Conservation (phyloP, 2,888 invertebrate genomes). For the Cerastis rubricosa region DNA sequence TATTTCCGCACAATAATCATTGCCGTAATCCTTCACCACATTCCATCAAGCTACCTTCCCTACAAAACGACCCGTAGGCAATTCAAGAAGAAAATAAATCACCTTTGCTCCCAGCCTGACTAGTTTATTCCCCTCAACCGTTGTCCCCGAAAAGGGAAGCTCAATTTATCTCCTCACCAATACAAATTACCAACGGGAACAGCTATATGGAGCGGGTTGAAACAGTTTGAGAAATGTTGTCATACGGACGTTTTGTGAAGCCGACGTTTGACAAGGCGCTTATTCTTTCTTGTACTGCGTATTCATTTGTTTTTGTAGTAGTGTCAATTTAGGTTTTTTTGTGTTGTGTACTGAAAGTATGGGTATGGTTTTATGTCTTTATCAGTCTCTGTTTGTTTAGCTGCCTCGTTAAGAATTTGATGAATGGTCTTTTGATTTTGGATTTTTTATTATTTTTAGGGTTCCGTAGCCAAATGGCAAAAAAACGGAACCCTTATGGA, state of each 20-base stretch:
- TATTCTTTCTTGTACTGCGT: constrained; percentile 44
- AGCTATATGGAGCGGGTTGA: constrained; percentile 51
- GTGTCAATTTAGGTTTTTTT: not conserved
- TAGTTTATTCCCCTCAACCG: constrained; percentile 65
- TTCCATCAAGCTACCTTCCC: constrained; percentile 38
- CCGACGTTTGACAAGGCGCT: constrained; percentile 51
- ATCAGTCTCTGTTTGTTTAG: not conserved
- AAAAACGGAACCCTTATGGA: too few species aligned
- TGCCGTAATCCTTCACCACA: constrained; percentile 45
- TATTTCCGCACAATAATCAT: constrained; percentile 40
- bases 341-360: not conserved
- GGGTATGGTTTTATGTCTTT: not conserved
- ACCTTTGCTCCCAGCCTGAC: constrained; percentile 58
- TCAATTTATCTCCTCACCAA: constrained; percentile 67
- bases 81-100: constrained; percentile 66
- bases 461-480: too few species aligned
- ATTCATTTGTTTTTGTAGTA: constrained; percentile 33
- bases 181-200: constrained; percentile 67
- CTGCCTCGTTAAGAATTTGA: not conserved
- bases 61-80: constrained; percentile 52
- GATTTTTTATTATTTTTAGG: too few species aligned
- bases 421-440: not conserved
- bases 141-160: constrained; percentile 64
- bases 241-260: constrained; percentile 56
- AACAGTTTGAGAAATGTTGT: constrained; percentile 65